phyloP scores from a whole-genome alignment of 2,113 vertebrate genomes.

The Periophthalmodon schlosseri region DNA sequence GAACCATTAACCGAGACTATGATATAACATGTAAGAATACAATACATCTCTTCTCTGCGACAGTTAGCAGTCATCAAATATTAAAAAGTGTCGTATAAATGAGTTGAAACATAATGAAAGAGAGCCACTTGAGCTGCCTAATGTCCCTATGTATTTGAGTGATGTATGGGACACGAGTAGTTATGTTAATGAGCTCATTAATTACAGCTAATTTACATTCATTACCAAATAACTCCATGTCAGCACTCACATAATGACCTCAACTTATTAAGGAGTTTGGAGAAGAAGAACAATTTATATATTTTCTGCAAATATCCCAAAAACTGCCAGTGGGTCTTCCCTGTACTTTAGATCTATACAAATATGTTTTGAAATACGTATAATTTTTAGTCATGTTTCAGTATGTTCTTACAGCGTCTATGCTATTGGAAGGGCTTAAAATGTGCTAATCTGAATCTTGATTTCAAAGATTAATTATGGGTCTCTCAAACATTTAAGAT shows the following conservation, averaged over 20 bases:
- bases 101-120: constrained; percentile 44
- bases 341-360: background rate
- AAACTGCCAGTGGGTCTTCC: background rate
- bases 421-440: no score
- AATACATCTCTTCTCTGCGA: constrained; percentile 36
- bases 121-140: constrained; percentile 60
- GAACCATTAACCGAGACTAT: constrained; percentile 29
- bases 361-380: background rate
- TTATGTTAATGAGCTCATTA: constrained; percentile 70
- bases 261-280: constrained; percentile 47
- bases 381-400: background rate
- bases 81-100: constrained; percentile 48
- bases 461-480: no score
- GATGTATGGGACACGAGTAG: constrained; percentile 64
- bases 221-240: constrained; percentile 67
- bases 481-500: no score
- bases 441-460: no score
- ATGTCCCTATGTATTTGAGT: constrained; percentile 50
- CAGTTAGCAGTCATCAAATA: constrained; percentile 29
- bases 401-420: no score
- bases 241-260: constrained; percentile 48
- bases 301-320: background rate
- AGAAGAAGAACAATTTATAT: constrained; percentile 16
- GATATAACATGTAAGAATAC: constrained; percentile 31
- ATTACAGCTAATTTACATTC: constrained; percentile 67